Percentiles rank a stretch among this genome's conserved stretches.
phyloP scores from a whole-genome alignment of 2,797 vertebrate species.

The Chiloscyllium punctatum region DNA sequence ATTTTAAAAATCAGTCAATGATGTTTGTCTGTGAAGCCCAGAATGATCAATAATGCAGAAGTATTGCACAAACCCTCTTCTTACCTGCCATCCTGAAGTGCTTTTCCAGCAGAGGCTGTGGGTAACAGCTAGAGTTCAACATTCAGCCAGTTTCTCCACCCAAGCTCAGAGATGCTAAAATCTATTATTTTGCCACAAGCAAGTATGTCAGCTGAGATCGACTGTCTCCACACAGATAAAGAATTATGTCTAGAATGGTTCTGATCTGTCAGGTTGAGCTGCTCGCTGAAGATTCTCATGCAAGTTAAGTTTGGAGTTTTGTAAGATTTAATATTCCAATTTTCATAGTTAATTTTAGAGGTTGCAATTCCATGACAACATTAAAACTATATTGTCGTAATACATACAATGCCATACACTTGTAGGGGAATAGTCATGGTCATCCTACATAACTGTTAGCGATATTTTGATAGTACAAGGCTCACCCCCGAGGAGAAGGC shows the following conservation, averaged over 20 bases:
- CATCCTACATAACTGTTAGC: not conserved
- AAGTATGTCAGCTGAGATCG: not conserved
- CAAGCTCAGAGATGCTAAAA: too few relatives aligned
- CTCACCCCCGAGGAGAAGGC: not conserved
- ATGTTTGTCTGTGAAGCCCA: too few relatives aligned
- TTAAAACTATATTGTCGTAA: not conserved
- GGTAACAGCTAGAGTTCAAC: too few relatives aligned
- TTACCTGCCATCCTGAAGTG: too few relatives aligned
- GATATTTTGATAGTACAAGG: not conserved
- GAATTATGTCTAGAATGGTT: not conserved
- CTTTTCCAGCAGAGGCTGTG: too few relatives aligned
- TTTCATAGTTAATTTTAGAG: not conserved
- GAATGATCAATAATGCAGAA: too few relatives aligned
- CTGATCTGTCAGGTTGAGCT: not conserved
- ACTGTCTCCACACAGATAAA: not conserved
- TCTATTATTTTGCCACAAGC: too few relatives aligned
- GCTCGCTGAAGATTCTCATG: not conserved
- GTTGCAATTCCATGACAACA: not conserved
- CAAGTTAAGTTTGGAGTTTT: not conserved
- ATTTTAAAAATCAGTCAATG: too few relatives aligned
- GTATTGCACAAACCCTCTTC: too few relatives aligned
- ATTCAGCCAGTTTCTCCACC: too few relatives aligned
- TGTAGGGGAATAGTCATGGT: not conserved
- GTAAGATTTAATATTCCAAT: not conserved
- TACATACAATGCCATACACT: not conserved